These are phyloP conservation scores for Sinocyclocheilus rhinocerous DNA, from an alignment of 2,113 vertebrate species.

Conservation along the genomic window DNA sequence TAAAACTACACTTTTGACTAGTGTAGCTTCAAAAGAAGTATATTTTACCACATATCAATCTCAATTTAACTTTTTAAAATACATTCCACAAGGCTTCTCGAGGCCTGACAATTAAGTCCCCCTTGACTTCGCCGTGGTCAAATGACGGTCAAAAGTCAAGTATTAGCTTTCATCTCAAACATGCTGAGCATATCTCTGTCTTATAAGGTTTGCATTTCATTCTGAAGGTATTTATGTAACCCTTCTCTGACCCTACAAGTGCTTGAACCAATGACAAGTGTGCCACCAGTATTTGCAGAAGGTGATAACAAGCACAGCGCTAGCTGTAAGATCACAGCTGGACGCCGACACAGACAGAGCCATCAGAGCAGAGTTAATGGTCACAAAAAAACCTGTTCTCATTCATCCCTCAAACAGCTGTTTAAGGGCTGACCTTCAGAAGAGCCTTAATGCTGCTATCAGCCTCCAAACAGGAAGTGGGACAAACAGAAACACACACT, in stretches of 20 bases:
- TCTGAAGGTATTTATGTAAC: conserved; percentile 16
- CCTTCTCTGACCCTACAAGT: background rate
- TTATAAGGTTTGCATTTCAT: background rate
- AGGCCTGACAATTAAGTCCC: background rate
- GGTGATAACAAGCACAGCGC: conserved; percentile 8
- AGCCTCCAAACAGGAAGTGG: background rate
- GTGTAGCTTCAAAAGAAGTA: background rate
- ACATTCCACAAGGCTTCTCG: no score
- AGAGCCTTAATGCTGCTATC: conserved; percentile 26
- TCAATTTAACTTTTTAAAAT: no score
- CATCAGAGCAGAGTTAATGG: conserved; percentile 15
- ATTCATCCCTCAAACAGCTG: conserved; percentile 31
- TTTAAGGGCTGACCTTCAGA: conserved; percentile 33
- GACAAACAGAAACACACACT: conserved; percentile 4
- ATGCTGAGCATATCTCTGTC: background rate
- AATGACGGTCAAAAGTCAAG: background rate
- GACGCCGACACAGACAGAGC: background rate
- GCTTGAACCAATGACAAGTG: conserved; percentile 12
- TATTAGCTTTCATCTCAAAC: background rate
- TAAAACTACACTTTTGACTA: background rate
- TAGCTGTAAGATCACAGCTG: conserved; percentile 10
- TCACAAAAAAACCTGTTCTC: background rate
- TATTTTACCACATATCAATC: background rate
- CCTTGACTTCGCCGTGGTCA: background rate
- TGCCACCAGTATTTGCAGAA: conserved; percentile 8